Percentiles rank a stretch among this genome's conserved stretches.
Conservation (phyloP, 2,888 invertebrate genomes). For the Amiota minor region DNA sequence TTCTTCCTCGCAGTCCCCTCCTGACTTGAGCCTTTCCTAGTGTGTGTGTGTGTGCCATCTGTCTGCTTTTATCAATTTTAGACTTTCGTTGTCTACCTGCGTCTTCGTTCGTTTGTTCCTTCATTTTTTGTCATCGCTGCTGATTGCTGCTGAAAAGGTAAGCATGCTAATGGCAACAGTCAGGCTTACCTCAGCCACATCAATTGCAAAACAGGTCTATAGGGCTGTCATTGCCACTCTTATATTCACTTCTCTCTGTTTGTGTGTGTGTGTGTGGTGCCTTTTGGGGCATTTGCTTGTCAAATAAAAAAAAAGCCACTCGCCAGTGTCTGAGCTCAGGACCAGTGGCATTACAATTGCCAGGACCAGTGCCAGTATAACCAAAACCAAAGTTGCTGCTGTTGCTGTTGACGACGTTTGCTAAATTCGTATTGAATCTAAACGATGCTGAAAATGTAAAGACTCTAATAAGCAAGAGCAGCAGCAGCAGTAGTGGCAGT, state of each 20-base stretch:
- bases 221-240: neutral
- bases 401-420: neutral
- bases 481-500: neutral
- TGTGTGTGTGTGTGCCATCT: too few species aligned
- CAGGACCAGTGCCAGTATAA: neutral
- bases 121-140: too few species aligned
- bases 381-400: neutral
- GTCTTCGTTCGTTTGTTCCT: too few species aligned
- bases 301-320: conserved; percentile 19
- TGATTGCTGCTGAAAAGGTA: neutral
- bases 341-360: too few species aligned
- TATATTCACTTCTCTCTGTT: neutral
- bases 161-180: conserved; percentile 7
- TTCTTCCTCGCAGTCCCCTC: too few species aligned
- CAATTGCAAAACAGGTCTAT: neutral
- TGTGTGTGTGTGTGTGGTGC: neutral
- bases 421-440: conserved; percentile 20
- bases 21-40: too few species aligned
- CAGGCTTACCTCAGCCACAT: conserved; percentile 5
- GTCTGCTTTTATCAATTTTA: too few species aligned
- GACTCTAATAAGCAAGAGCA: neutral
- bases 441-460: conserved; percentile 24
- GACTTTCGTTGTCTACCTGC: too few species aligned
- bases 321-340: neutral
- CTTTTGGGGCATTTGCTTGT: conserved; percentile 19